A percentile compares a stretch with the other conserved stretches of the same genome.
Conservation (phyloP, 1,140 invertebrate genomes). For the Procambarus clarkii region DNA sequence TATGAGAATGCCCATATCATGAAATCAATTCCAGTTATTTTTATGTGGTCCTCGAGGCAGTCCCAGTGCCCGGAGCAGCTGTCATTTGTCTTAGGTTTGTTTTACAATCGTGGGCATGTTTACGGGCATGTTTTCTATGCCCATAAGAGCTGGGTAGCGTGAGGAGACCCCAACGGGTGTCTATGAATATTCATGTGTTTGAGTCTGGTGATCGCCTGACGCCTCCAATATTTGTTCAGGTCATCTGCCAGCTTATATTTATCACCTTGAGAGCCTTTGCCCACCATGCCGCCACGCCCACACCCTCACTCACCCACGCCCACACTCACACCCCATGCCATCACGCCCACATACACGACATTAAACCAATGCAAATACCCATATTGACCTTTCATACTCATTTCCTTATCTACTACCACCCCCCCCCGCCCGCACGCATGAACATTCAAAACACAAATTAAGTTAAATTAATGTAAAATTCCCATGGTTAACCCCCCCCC, state of each 20-base stretch:
- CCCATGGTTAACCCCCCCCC: no score
- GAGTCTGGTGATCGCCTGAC: background rate
- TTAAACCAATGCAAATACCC: no score
- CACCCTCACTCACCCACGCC: background rate
- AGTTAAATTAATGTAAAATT: no score
- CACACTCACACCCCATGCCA: background rate
- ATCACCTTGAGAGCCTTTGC: background rate
- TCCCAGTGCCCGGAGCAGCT: background rate
- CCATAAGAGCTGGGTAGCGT: background rate
- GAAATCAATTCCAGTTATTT: background rate
- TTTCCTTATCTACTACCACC: no score
- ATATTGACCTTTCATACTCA: no score
- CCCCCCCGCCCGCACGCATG: no score
- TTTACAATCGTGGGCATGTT: background rate
- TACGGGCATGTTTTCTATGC: background rate
- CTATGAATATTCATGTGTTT: conserved; percentile 2
- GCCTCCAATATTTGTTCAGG: background rate
- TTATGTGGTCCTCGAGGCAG: background rate
- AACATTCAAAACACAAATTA: no score
- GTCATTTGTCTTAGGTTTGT: background rate
- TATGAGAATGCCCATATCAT: background rate
- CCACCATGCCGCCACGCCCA: background rate
- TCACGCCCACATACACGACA: no score
- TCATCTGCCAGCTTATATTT: background rate
- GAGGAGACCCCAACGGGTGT: background rate